These are phyloP conservation scores for Sebastes flavidus DNA, from an alignment of 2,797 vertebrate species.

Conservation along the genomic window DNA sequence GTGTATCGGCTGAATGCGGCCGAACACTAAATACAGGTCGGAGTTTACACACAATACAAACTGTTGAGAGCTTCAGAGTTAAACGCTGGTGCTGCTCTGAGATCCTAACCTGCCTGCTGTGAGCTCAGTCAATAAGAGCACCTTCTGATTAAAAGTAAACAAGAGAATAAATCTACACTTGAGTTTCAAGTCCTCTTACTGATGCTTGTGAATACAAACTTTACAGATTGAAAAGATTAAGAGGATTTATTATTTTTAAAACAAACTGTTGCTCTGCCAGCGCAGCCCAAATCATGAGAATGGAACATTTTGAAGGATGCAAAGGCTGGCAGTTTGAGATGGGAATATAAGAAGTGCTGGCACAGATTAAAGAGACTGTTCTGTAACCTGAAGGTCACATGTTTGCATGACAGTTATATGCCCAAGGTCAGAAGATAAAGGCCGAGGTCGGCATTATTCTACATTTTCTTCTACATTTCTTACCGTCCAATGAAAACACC, in stretches of 20 bases:
- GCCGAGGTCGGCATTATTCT: neutral
- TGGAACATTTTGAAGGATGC: neutral
- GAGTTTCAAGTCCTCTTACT: neutral
- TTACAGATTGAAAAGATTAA: neutral
- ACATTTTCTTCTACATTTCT: neutral
- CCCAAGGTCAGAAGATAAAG: neutral
- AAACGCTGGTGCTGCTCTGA: neutral
- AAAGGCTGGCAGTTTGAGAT: neutral
- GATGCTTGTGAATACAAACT: neutral
- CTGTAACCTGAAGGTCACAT: neutral
- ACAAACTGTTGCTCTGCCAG: neutral
- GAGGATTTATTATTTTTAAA: neutral
- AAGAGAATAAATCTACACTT: neutral
- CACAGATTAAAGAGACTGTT: neutral
- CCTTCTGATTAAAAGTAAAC: slow-evolving; percentile 45
- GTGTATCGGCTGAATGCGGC: neutral
- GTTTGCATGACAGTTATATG: neutral
- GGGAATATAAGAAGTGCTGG: neutral
- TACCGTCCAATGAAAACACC: neutral
- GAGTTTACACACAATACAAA: slow-evolving; percentile 56
- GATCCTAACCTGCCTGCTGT: neutral
- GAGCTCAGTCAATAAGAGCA: slow-evolving; percentile 1
- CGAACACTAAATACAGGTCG: slow-evolving; percentile 48
- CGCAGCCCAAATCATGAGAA: neutral
- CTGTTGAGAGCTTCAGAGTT: neutral